A percentile compares a stretch with the other conserved stretches of the same genome.
Evolutionary conservation across 2,888 invertebrate genomes (phyloP).

Genomic region (Heliconius erato): DNA sequence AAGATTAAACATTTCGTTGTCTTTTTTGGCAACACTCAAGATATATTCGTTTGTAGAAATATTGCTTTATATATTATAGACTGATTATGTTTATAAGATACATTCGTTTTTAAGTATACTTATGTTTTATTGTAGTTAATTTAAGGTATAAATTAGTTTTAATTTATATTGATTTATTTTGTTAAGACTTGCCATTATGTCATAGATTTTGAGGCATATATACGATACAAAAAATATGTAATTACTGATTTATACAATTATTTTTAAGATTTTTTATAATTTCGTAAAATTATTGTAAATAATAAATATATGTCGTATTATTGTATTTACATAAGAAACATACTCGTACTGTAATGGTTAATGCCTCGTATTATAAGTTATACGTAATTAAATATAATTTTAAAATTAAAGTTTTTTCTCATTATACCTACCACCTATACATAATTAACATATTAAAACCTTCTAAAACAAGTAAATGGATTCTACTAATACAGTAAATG

Average conservation of each 20-base stretch:
- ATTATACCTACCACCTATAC: background rate
- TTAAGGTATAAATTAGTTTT: background rate
- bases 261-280: background rate
- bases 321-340: background rate
- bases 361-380: background rate
- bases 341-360: conserved; percentile 5
- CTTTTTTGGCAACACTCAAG: background rate
- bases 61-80: background rate
- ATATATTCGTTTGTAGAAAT: background rate
- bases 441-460: background rate
- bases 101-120: background rate
- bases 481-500: background rate
- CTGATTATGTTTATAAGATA: conserved; percentile 13
- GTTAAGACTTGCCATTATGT: background rate
- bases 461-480: background rate
- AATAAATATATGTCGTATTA: background rate
- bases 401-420: background rate
- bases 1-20: too few species aligned
- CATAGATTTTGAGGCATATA: background rate
- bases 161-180: background rate
- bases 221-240: background rate
- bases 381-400: conserved; percentile 20
- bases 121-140: background rate
- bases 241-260: background rate
- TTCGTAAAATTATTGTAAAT: background rate